These are phyloP conservation scores for Rhinatrema bivittatum DNA, from an alignment of 2,797 vertebrate species.

Conservation along the genomic window DNA sequence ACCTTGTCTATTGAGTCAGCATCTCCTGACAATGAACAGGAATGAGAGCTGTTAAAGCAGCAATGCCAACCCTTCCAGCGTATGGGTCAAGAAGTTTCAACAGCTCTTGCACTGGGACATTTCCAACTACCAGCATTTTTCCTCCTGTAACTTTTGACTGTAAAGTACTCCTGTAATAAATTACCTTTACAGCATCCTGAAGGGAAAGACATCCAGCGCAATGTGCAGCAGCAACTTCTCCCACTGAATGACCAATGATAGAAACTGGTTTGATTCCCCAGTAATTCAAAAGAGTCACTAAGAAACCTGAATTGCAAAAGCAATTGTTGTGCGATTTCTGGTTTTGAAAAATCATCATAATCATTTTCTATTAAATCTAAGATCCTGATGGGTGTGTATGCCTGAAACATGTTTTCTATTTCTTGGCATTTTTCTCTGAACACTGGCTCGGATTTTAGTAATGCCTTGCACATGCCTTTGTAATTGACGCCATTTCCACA, in stretches of 20 bases:
- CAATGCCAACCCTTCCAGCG: slow-evolving; percentile 57
- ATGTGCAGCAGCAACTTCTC: slow-evolving; percentile 76
- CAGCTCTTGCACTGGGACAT: slow-evolving; percentile 58
- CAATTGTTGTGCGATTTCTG: slow-evolving; percentile 66
- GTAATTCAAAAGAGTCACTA: slow-evolving; percentile 54
- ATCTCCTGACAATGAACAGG: slow-evolving; percentile 77
- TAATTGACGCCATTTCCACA: slow-evolving; percentile 70
- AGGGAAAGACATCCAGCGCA: slow-evolving; percentile 77
- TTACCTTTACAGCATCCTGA: slow-evolving; percentile 72
- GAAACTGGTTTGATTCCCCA: slow-evolving; percentile 69
- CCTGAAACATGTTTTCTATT: slow-evolving; percentile 59
- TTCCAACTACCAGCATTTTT: slow-evolving; percentile 79
- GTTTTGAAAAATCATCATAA: slow-evolving; percentile 42
- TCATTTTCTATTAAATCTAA: slow-evolving; percentile 39
- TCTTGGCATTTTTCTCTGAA: slow-evolving; percentile 70
- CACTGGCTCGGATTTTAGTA: slow-evolving; percentile 56
- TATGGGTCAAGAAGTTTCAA: slow-evolving; percentile 40
- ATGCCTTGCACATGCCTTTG: slow-evolving; percentile 60
- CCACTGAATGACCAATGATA: slow-evolving; percentile 69
- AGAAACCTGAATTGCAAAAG: slow-evolving; percentile 76
- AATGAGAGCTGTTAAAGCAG: slow-evolving; percentile 73
- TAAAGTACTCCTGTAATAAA: slow-evolving; percentile 64
- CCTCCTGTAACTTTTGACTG: slow-evolving; percentile 65
- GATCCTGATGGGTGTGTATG: slow-evolving; percentile 40
- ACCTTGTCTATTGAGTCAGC: slow-evolving; percentile 48